Conservation (phyloP, 2,797 vertebrate species). For the Anolis apletophallus region DNA sequence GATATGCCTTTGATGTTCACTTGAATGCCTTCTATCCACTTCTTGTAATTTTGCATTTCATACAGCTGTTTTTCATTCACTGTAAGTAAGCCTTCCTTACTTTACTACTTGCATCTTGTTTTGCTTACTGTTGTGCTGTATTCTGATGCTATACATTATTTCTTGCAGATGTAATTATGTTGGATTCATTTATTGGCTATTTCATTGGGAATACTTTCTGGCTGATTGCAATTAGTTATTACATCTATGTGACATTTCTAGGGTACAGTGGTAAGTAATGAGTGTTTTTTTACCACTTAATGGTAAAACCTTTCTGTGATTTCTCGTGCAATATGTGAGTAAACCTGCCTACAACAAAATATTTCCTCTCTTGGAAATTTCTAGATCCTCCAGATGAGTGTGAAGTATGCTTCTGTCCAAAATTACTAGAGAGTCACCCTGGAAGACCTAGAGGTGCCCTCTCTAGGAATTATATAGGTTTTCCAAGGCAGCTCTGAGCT, state of each 20-base stretch:
- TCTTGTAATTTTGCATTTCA: conserved; percentile 95
- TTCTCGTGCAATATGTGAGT: background rate
- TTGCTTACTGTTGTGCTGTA: background rate
- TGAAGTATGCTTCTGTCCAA: too few relatives aligned
- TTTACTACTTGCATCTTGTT: background rate
- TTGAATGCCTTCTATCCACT: conserved; percentile 98
- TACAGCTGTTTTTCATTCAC: conserved; percentile 98
- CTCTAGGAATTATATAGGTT: too few relatives aligned
- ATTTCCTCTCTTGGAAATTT: too few relatives aligned
- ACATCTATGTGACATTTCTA: conserved; percentile 97
- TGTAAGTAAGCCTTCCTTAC: conserved; percentile 83
- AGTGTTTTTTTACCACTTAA: background rate
- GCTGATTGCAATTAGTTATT: conserved; percentile 94
- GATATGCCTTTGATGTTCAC: conserved; percentile 97
- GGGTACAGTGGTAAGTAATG: conserved; percentile 92
- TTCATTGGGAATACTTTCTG: conserved; percentile 95
- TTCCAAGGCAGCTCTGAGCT: too few relatives aligned
- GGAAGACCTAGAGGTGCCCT: too few relatives aligned
- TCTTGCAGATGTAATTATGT: conserved; percentile 89
- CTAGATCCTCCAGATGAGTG: too few relatives aligned
- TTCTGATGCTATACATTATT: conserved; percentile 41
- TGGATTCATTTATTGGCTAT: conserved; percentile 90
- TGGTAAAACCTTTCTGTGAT: background rate
- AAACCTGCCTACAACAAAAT: too few relatives aligned
- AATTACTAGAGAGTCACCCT: too few relatives aligned